Evolutionary conservation across 2,888 invertebrate species (phyloP).

Genomic region (Gortyna flavago): DNA sequence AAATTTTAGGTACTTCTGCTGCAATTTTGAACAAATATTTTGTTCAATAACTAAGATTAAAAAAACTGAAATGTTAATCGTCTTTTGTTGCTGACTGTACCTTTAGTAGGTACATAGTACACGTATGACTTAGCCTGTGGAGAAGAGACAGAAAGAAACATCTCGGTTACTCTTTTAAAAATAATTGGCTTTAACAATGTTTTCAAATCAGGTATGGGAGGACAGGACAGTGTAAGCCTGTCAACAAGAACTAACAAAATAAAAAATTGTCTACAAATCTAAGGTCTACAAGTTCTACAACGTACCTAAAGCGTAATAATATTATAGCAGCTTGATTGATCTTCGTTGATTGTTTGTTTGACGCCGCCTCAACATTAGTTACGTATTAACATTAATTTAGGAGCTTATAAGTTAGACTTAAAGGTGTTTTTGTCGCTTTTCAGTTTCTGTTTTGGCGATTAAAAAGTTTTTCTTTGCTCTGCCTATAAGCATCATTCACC

Average conservation of each 20-base stretch:
- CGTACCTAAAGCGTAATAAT: neutral
- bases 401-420: neutral
- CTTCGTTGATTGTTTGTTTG: slow-evolving; percentile 7
- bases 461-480: neutral
- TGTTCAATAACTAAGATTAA: too few species aligned
- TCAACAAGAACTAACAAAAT: neutral
- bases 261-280: neutral
- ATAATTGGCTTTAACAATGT: too few species aligned
- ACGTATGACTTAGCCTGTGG: neutral
- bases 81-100: too few species aligned
- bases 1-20: too few species aligned
- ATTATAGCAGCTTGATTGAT: slow-evolving; percentile 1
- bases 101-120: too few species aligned
- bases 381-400: neutral
- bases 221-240: neutral
- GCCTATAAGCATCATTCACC: neutral
- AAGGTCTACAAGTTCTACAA: neutral
- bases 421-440: neutral
- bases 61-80: too few species aligned
- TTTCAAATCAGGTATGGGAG: neutral
- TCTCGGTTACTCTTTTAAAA: neutral
- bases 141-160: neutral
- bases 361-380: neutral
- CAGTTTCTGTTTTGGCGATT: neutral
- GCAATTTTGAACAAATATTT: too few species aligned